Conservation (phyloP, 2,888 invertebrate genomes). For the Acanthosepion esculentum region DNA sequence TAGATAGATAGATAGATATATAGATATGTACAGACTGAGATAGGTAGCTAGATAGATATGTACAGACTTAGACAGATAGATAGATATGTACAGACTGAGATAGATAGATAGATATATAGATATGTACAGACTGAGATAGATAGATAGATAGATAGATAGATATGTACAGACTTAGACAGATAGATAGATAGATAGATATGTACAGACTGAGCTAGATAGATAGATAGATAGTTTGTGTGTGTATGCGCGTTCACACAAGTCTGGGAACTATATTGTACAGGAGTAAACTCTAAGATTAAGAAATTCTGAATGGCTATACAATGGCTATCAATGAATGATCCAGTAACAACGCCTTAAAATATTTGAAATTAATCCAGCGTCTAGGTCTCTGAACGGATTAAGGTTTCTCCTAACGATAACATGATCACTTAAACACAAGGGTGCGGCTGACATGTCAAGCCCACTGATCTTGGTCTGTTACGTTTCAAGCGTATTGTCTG, state of each 20-base stretch:
- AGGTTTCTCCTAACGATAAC: background rate
- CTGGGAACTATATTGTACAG: background rate
- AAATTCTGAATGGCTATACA: background rate
- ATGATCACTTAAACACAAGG: background rate
- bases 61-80: too few species aligned
- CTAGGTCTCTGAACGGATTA: background rate
- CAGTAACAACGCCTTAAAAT: background rate
- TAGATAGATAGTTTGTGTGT: background rate
- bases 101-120: too few species aligned
- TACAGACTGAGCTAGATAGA: too few species aligned
- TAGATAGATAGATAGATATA: too few species aligned
- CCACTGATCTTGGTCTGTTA: background rate
- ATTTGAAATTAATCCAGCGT: background rate
- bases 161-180: too few species aligned
- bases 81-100: too few species aligned
- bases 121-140: too few species aligned
- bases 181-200: too few species aligned
- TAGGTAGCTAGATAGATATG: too few species aligned
- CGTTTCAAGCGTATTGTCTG: slow-evolving; percentile 5
- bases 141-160: too few species aligned
- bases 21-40: too few species aligned
- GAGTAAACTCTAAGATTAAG: background rate
- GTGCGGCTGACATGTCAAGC: background rate
- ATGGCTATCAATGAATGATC: background rate
- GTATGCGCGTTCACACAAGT: background rate